Conservation (phyloP, 2,113 vertebrate genomes). For the Toxostoma redivivum region DNA sequence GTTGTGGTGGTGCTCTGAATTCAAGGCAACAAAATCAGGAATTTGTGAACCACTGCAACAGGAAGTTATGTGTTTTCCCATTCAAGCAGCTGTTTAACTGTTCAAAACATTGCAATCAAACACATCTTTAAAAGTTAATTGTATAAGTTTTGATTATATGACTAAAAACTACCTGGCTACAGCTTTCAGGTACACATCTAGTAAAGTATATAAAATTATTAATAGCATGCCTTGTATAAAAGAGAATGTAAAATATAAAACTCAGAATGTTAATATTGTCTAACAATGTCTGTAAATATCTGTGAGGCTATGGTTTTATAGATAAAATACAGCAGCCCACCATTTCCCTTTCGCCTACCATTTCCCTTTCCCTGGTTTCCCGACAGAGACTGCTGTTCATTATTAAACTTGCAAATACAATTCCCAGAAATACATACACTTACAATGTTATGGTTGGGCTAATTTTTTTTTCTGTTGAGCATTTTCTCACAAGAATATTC, state of each 20-base stretch:
- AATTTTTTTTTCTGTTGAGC: not conserved
- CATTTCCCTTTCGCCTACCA: not conserved
- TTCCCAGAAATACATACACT: not conserved
- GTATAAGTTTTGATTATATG: not conserved
- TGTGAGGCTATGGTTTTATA: not conserved
- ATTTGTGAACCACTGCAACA: not conserved
- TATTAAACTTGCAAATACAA: not conserved
- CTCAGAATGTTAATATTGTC: not conserved
- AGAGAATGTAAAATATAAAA: not conserved
- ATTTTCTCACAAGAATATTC: not conserved
- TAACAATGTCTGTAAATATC: not conserved
- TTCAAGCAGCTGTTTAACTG: not conserved
- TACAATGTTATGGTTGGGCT: not conserved
- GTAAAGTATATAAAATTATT: not conserved
- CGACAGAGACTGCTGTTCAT: not conserved
- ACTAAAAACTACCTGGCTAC: not conserved
- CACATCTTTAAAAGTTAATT: not conserved
- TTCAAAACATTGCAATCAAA: not conserved
- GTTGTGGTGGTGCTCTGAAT: not conserved
- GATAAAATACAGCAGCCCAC: not conserved
- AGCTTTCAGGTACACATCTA: not conserved
- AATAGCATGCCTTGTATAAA: not conserved
- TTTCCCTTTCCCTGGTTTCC: not conserved
- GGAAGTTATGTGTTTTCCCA: not conserved
- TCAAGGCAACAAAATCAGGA: conserved; percentile 20